Evolutionary conservation across 2,888 invertebrate species (phyloP).

Genomic region (Arctia plantaginis): DNA sequence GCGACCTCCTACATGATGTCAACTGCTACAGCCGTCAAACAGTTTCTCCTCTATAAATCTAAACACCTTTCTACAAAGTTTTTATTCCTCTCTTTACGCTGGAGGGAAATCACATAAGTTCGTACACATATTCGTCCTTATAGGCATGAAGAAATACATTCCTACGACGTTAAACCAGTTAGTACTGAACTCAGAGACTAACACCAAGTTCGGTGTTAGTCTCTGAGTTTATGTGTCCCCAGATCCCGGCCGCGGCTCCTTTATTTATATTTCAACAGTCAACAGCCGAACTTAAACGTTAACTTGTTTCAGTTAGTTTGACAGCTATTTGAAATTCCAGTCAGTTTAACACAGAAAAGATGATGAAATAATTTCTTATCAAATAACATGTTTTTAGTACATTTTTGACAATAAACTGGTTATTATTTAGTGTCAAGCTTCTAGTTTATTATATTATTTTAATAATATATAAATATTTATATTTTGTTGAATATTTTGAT

Average conservation of each 20-base stretch:
- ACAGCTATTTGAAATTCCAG: not conserved
- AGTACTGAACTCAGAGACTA: constrained; percentile 2
- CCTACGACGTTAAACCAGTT: not conserved
- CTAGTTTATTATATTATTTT: too few species aligned
- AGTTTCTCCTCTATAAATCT: not conserved
- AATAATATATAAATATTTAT: too few species aligned
- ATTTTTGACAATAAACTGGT: not conserved
- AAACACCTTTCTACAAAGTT: not conserved
- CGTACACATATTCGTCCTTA: not conserved
- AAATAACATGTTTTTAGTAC: not conserved
- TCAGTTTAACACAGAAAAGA: not conserved
- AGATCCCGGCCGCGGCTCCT: constrained; percentile 4
- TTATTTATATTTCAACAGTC: constrained; percentile 14
- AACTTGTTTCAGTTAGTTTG: constrained; percentile 10
- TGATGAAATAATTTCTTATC: not conserved
- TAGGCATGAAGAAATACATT: not conserved
- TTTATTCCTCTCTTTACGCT: not conserved
- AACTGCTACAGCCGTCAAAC: too few species aligned
- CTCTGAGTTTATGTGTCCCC: constrained; percentile 22
- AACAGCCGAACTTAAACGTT: constrained; percentile 1
- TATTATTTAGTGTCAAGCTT: not conserved
- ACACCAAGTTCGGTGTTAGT: constrained; percentile 15
- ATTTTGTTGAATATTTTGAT: too few species aligned
- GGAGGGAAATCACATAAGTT: too few species aligned
- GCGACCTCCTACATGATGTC: too few species aligned